phyloP scores from a whole-genome alignment of 2,888 invertebrate genomes.

The Eugnorisma glareosa region DNA sequence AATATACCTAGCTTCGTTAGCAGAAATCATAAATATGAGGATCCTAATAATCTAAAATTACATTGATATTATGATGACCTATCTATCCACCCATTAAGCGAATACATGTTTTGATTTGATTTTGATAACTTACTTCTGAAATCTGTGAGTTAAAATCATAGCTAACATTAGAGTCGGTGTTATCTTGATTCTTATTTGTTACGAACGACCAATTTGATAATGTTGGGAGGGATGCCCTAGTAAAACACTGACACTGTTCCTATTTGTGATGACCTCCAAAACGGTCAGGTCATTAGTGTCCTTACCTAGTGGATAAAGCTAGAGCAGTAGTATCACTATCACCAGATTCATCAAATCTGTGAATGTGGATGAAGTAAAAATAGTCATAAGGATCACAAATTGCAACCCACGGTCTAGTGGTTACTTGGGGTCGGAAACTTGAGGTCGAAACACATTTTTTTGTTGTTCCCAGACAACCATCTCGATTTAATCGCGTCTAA shows the following conservation, averaged over 20 bases:
- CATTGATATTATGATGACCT: not conserved
- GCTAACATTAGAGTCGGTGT: not conserved
- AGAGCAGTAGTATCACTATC: not conserved
- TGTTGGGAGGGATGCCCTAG: constrained; percentile 1
- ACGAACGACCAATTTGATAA: not conserved
- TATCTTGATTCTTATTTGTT: constrained; percentile 14
- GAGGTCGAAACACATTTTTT: not conserved
- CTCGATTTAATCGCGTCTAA: too few species aligned
- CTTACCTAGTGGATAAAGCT: not conserved
- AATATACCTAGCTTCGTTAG: not conserved
- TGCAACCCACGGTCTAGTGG: not conserved
- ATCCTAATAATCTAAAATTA: not conserved
- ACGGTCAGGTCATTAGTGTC: constrained; percentile 11
- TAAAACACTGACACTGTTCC: constrained; percentile 14
- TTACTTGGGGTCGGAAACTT: not conserved
- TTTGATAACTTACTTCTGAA: not conserved
- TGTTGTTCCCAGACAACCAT: not conserved
- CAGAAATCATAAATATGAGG: not conserved
- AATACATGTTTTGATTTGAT: not conserved
- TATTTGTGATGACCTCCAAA: constrained; percentile 14
- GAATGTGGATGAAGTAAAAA: not conserved
- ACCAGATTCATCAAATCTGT: not conserved
- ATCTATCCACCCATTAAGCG: not conserved
- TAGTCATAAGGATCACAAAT: not conserved
- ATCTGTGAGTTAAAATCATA: not conserved